phyloP scores from a whole-genome alignment of 2,888 invertebrate species.

The Stomorhina lunata region DNA sequence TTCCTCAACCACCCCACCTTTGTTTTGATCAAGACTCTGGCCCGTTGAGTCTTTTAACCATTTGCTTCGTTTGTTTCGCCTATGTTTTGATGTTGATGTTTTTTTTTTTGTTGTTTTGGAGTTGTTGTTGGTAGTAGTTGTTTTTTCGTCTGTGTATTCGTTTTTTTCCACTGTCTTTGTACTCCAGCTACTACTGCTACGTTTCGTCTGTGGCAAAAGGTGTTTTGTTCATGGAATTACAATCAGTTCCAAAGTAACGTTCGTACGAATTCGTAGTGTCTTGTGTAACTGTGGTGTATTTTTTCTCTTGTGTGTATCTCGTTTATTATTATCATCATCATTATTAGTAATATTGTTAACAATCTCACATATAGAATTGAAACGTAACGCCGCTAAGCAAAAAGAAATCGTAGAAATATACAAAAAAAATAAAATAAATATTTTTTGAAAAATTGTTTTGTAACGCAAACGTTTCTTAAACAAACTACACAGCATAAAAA shows the following conservation, averaged over 20 bases:
- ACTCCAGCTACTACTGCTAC: slow-evolving; percentile 34
- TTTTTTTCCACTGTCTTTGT: too few relatives aligned
- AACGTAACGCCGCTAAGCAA: slow-evolving; percentile 21
- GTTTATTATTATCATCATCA: slow-evolving; percentile 37
- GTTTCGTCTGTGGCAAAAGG: slow-evolving; percentile 68
- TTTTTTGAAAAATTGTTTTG: neutral
- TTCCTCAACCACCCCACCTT: slow-evolving; percentile 35
- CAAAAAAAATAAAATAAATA: too few relatives aligned
- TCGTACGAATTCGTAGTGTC: slow-evolving; percentile 76
- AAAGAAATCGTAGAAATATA: slow-evolving; percentile 3
- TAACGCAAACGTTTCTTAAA: slow-evolving; percentile 28
- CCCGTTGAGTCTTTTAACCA: neutral
- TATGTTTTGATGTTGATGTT: slow-evolving; percentile 31
- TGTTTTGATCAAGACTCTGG: too few relatives aligned
- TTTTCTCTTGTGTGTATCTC: slow-evolving; percentile 38
- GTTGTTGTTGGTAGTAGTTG: slow-evolving; percentile 29
- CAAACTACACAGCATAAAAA: too few relatives aligned
- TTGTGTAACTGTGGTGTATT: slow-evolving; percentile 68
- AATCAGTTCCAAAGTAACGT: slow-evolving; percentile 79
- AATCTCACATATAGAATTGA: slow-evolving; percentile 31
- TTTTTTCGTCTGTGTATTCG: too few relatives aligned
- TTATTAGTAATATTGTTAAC: slow-evolving; percentile 26
- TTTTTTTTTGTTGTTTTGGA: too few relatives aligned
- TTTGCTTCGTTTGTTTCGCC: neutral
- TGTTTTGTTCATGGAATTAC: slow-evolving; percentile 70